These are phyloP conservation scores for Rhynchonema sp. DNA, from an alignment of 2,888 invertebrate genomes.

Conservation along the genomic window DNA sequence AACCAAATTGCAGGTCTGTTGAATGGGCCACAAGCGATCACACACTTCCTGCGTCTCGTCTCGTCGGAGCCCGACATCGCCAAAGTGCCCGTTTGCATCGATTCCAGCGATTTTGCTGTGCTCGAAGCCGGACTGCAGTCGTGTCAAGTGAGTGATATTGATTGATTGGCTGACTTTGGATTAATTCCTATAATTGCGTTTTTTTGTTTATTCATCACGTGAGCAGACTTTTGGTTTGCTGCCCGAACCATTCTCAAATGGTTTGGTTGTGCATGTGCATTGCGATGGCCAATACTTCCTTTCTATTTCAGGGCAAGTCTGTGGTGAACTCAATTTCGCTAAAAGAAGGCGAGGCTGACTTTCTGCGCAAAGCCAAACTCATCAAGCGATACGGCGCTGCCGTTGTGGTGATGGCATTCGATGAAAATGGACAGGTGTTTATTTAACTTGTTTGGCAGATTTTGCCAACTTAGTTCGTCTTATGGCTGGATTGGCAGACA, in stretches of 20 bases:
- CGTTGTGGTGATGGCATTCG: conserved; percentile 43
- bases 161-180: no score
- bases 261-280: no score
- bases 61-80: conserved; percentile 40
- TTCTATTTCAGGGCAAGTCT: conserved; percentile 36
- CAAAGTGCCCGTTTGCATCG: conserved; percentile 40
- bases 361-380: conserved; percentile 35
- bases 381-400: conserved; percentile 39
- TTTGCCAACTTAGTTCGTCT: background rate
- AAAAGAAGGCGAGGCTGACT: conserved; percentile 41
- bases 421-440: conserved; percentile 38
- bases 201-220: no score
- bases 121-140: conserved; percentile 40
- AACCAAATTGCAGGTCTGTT: conserved; percentile 32
- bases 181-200: no score
- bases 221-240: no score
- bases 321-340: conserved; percentile 42
- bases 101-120: conserved; percentile 41
- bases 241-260: no score
- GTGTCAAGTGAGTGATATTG: conserved; percentile 25
- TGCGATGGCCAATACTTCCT: no score
- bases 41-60: conserved; percentile 38
- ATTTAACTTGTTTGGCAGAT: background rate
- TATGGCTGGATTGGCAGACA: no score
- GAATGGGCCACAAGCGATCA: conserved; percentile 37